Base-by-base conservation (phyloP, 2,888 invertebrate genomes). In the Bugula neritina region DNA sequence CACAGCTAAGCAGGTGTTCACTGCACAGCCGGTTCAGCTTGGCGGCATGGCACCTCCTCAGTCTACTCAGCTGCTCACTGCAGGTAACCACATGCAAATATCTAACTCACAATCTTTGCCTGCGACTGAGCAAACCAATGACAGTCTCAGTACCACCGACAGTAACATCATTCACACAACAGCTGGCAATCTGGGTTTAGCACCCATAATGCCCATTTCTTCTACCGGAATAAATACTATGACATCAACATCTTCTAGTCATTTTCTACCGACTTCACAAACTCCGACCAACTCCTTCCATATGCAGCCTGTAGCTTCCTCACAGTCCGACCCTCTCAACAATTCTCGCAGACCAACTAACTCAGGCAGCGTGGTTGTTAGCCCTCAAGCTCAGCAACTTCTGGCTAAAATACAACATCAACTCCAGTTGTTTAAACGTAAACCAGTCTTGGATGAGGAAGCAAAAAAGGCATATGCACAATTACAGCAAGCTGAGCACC, bases 11-110 rank as follows among this genome's bases (percentile, higher is more conserved):
- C 63, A 63, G 63, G 13, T 63, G 2, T 63, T 63, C n/a, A 63
- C 63, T 31, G 63, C 63, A 13, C 63, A 63, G n/a, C 63, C 63
- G 5, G 31, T 63, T 10, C 63, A 63, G 63, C 31, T 63, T 5
- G 63, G 63, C 13, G 34, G 25, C 31, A 13, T 63, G 17, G 43
- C 43, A 43, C 43, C 5, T 5, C 43, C 43, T 10, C 17, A 5
- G 17, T 43, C 43, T 43, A 10, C 43, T 43, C 43, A 43, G 17
- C 10, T 17, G 10, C 43, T 17, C 43, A 5, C 5, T 10, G 10
- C 43, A 10, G 43, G 5, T 43, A 5, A 5, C 5, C 5, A 5
- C 5, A 5, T 10, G 17, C 43, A 43, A 17, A 43, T 43, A 43
- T 17, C 43, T 43, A 43, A 5, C 5, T 10, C 43, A 5, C 5